These are phyloP conservation scores for Pararge aegeria DNA, from an alignment of 1,140 invertebrate genomes.

Conservation along the genomic window DNA sequence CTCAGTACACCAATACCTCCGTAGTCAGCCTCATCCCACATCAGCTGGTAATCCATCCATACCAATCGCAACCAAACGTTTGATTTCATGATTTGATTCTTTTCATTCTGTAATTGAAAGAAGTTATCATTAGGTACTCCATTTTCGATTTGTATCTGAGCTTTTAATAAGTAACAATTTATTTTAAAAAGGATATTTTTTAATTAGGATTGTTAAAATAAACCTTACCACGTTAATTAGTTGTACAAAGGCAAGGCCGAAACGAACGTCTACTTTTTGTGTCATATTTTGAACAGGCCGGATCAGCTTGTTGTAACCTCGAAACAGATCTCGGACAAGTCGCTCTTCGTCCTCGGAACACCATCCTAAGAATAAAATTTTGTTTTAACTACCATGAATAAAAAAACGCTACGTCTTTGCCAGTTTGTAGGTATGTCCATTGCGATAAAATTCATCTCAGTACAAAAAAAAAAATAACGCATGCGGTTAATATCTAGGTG, in stretches of 20 bases:
- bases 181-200: too few species aligned
- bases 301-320: slow-evolving; percentile 99
- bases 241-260: slow-evolving; percentile 98
- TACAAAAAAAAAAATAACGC: too few species aligned
- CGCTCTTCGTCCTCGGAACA: slow-evolving; percentile 97
- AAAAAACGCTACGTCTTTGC: not conserved
- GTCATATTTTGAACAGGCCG: slow-evolving; percentile 98
- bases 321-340: slow-evolving; percentile 97
- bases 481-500: too few species aligned
- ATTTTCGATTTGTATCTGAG: too few species aligned
- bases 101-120: slow-evolving; percentile 93
- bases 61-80: slow-evolving; percentile 98
- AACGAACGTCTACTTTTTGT: slow-evolving; percentile 96
- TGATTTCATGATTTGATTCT: slow-evolving; percentile 99
- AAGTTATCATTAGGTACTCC: not conserved
- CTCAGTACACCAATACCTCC: slow-evolving; percentile 97
- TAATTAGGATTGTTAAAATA: not conserved
- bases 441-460: too few species aligned
- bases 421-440: too few species aligned
- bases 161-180: too few species aligned
- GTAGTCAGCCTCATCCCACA: slow-evolving; percentile 99
- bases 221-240: slow-evolving; percentile 98
- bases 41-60: slow-evolving; percentile 98
- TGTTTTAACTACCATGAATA: not conserved
- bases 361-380: slow-evolving; percentile 50